These are phyloP conservation scores for Drosophila saltans DNA, from an alignment of 1,140 invertebrate species.

Conservation along the genomic window DNA sequence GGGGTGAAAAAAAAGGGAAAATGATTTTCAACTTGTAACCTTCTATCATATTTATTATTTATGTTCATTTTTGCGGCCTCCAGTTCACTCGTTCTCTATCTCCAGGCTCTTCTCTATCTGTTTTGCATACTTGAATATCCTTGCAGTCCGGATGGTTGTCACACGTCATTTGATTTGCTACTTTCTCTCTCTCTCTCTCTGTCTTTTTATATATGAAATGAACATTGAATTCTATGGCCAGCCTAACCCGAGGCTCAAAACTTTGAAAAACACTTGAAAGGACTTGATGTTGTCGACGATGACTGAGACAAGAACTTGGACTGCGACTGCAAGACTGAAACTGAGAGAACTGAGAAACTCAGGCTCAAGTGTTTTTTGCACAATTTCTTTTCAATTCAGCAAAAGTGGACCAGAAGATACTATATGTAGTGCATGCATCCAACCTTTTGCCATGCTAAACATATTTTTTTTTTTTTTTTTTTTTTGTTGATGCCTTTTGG, in stretches of 20 bases:
- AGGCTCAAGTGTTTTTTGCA: constrained; percentile 78
- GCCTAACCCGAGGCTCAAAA: constrained; percentile 59
- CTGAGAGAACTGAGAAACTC: constrained; percentile 28
- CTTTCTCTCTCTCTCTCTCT: constrained; percentile 19
- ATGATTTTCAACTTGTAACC: constrained; percentile 16
- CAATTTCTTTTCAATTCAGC: constrained; percentile 81
- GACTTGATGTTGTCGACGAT: constrained; percentile 28
- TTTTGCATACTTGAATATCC: constrained; percentile 56
- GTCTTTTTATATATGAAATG: constrained; percentile 37
- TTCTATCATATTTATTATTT: constrained; percentile 17
- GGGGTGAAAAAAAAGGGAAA: neutral
- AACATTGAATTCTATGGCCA: constrained; percentile 55
- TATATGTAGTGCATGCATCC: constrained; percentile 42
- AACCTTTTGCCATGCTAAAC: constrained; percentile 54
- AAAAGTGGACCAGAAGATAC: constrained; percentile 68
- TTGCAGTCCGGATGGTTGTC: constrained; percentile 61
- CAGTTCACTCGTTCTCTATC: neutral
- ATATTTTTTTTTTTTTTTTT: constrained; percentile 30
- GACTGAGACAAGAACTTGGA: constrained; percentile 33
- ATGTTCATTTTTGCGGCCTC: constrained; percentile 10
- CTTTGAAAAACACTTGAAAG: constrained; percentile 75
- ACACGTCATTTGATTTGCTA: constrained; percentile 76
- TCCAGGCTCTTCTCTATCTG: constrained; percentile 10
- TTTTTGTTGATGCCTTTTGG: constrained; percentile 13
- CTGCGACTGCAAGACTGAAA: constrained; percentile 25